Conservation (phyloP, 2,888 invertebrate species). For the Abrostola triplasia region DNA sequence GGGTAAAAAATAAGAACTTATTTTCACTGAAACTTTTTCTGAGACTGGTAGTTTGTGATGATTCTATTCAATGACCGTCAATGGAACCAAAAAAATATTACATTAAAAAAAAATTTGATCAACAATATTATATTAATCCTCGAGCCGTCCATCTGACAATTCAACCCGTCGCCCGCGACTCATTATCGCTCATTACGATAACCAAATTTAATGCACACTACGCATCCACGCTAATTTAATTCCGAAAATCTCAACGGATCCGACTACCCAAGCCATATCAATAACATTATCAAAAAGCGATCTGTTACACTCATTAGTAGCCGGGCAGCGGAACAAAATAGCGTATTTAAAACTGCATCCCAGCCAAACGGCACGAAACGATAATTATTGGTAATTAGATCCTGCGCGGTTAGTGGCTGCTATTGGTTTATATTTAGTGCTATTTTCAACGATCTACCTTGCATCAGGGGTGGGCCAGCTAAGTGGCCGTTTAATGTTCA, state of each 20-base stretch:
- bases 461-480: constrained; percentile 43
- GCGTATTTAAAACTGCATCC: constrained; percentile 84
- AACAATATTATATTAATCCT: constrained; percentile 33
- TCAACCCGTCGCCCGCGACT: constrained; percentile 33
- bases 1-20: no score
- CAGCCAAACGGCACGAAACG: constrained; percentile 68
- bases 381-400: constrained; percentile 83
- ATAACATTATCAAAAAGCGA: constrained; percentile 83
- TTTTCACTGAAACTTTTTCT: no score
- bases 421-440: constrained; percentile 71
- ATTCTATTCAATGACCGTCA: no score
- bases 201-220: constrained; percentile 30
- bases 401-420: constrained; percentile 69
- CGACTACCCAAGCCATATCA: constrained; percentile 65
- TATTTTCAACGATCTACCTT: constrained; percentile 57
- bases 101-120: background rate
- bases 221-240: constrained; percentile 46
- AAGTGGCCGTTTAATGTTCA: constrained; percentile 41
- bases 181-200: constrained; percentile 16
- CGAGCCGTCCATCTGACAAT: constrained; percentile 35
- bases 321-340: constrained; percentile 72
- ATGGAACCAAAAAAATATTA: background rate
- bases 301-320: constrained; percentile 79
- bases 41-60: no score
- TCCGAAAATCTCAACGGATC: constrained; percentile 50